Percentiles rank a stretch among this genome's conserved stretches.
phyloP scores from a whole-genome alignment of 2,888 invertebrate genomes.

The Drosophila buzzatii region DNA sequence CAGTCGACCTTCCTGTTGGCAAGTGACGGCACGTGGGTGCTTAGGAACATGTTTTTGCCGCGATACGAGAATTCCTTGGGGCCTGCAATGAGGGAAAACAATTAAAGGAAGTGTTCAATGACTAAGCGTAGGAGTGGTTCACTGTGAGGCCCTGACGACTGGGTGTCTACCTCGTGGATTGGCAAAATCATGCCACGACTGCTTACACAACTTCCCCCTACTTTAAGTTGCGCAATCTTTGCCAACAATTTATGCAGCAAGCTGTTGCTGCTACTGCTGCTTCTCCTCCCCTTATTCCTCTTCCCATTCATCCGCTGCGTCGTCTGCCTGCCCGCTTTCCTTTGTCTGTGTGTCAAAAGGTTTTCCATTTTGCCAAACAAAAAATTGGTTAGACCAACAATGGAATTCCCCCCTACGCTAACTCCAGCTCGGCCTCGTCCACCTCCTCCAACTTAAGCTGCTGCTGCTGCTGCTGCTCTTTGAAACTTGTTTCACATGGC shows the following conservation, averaged over 20 bases:
- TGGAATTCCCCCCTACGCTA: slow-evolving; percentile 38
- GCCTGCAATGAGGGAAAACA: slow-evolving; percentile 86
- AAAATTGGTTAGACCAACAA: slow-evolving; percentile 55
- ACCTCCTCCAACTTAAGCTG: not conserved
- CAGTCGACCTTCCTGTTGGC: slow-evolving; percentile 94
- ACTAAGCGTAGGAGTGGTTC: slow-evolving; percentile 17
- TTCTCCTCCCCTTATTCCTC: slow-evolving; percentile 24
- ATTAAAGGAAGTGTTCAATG: slow-evolving; percentile 2
- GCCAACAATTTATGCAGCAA: slow-evolving; percentile 75
- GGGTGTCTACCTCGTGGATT: slow-evolving; percentile 39
- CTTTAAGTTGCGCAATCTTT: slow-evolving; percentile 56
- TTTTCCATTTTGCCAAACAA: slow-evolving; percentile 69
- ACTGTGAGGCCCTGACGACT: slow-evolving; percentile 15
- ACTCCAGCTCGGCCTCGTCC: slow-evolving; percentile 14
- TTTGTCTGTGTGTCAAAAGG: slow-evolving; percentile 75
- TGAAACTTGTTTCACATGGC: slow-evolving; percentile 75
- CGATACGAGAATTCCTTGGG: slow-evolving; percentile 95
- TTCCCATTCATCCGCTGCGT: slow-evolving; percentile 11
- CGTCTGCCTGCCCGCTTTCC: slow-evolving; percentile 59
- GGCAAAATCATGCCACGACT: slow-evolving; percentile 64
- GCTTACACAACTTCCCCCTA: slow-evolving; percentile 76
- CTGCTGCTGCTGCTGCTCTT: slow-evolving; percentile 6
- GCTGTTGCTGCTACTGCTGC: slow-evolving; percentile 48
- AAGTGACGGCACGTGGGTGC: slow-evolving; percentile 91
- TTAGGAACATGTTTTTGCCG: slow-evolving; percentile 95